Percentiles rank a stretch among this genome's conserved stretches.
Evolutionary conservation across 2,888 invertebrate species (phyloP).

Genomic region (Nineta flava): DNA sequence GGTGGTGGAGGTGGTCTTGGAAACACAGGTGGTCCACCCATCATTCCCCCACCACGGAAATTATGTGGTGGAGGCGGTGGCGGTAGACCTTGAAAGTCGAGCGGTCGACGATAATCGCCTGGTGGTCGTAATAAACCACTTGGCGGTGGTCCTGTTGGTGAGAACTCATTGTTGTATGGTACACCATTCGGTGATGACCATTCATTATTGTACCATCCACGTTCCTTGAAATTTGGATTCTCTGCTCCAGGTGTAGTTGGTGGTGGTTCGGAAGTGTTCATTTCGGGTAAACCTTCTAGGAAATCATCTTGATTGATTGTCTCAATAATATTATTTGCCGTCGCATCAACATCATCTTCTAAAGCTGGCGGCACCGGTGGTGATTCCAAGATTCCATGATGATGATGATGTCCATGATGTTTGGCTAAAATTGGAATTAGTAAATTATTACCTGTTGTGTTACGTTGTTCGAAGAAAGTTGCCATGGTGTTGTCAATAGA

Average conservation of each 20-base stretch:
- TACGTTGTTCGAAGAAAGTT: too few species aligned
- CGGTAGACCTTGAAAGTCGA: slow-evolving; percentile 16
- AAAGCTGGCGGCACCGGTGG: not conserved
- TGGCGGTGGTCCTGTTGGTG: not conserved
- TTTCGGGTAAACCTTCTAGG: not conserved
- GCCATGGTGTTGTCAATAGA: too few species aligned
- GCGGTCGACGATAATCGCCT: slow-evolving; percentile 9
- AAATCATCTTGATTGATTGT: slow-evolving; percentile 2
- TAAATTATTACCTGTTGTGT: not conserved
- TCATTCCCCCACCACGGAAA: not conserved
- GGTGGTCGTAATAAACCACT: not conserved
- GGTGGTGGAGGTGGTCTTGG: not conserved
- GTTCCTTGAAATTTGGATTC: slow-evolving; percentile 21
- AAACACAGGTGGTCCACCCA: not conserved
- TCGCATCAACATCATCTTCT: slow-evolving; percentile 1
- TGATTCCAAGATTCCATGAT: not conserved
- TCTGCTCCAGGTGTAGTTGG: slow-evolving; percentile 27
- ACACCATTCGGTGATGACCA: slow-evolving; percentile 15
- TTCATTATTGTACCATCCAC: slow-evolving; percentile 10
- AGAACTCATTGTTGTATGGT: not conserved
- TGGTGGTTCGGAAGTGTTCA: not conserved
- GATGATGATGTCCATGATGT: not conserved
- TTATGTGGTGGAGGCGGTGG: not conserved
- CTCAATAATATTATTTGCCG: not conserved
- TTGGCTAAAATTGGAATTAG: not conserved